Evolutionary conservation across 2,888 invertebrate genomes (phyloP).

Genomic region (Muscina levida): DNA sequence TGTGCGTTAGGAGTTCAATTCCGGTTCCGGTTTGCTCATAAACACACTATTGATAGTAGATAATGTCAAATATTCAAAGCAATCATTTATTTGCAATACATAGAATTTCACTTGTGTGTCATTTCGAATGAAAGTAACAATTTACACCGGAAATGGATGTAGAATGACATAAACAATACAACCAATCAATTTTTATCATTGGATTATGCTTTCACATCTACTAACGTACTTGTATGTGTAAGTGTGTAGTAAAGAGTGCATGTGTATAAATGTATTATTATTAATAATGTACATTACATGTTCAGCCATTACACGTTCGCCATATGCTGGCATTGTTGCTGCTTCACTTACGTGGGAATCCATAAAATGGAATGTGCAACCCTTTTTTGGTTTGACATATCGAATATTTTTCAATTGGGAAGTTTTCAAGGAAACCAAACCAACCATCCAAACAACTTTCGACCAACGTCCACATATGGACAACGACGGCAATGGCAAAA

Average conservation of each 20-base stretch:
- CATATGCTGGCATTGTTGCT: not conserved
- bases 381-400: slow-evolving; percentile 49
- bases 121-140: not conserved
- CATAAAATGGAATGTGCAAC: slow-evolving; percentile 16
- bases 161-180: slow-evolving; percentile 5
- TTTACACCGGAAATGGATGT: slow-evolving; percentile 27
- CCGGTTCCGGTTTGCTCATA: not conserved
- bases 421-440: slow-evolving; percentile 31
- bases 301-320: not conserved
- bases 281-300: not conserved
- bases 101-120: slow-evolving; percentile 3
- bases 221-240: not conserved
- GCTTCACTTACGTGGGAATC: not conserved
- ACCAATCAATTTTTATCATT: slow-evolving; percentile 21
- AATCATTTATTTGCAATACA: slow-evolving; percentile 13
- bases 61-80: slow-evolving; percentile 9
- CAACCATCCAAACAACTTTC: slow-evolving; percentile 18
- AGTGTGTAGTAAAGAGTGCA: not conserved
- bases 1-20: not conserved
- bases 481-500: slow-evolving; percentile 2
- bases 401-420: slow-evolving; percentile 36
- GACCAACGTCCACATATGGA: slow-evolving; percentile 20
- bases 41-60: not conserved
- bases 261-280: not conserved
- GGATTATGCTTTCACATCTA: no score